Conservation (phyloP, 2,113 vertebrate genomes). For the Machaerirhynchus nigripectus region DNA sequence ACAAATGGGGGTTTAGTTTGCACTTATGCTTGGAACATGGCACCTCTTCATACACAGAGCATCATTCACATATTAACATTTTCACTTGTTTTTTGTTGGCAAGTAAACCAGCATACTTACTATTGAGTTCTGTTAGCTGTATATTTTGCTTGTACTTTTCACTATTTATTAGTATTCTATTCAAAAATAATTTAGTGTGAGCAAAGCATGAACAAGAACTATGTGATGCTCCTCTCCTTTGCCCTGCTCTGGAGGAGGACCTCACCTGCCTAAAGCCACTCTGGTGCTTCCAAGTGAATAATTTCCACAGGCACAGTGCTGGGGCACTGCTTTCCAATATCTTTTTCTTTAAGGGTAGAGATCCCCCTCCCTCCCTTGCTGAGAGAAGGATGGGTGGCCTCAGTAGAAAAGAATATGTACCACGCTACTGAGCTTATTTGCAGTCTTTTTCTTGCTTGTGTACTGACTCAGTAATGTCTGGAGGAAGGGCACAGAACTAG, state of each 20-base stretch:
- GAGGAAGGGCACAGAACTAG: not conserved
- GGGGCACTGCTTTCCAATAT: not conserved
- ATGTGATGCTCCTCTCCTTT: not conserved
- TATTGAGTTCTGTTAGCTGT: not conserved
- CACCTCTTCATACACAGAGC: conserved; percentile 54
- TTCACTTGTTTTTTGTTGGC: conserved; percentile 48
- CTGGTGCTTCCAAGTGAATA: not conserved
- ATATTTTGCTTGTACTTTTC: not conserved
- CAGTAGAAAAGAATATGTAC: not conserved
- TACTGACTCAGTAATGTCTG: conserved; percentile 22
- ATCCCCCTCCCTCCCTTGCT: not conserved
- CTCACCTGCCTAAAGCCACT: not conserved
- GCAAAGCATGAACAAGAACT: not conserved
- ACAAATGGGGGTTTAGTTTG: conserved; percentile 61
- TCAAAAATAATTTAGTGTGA: not conserved
- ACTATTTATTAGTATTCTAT: not conserved
- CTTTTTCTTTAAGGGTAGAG: not conserved
- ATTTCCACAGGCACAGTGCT: not conserved
- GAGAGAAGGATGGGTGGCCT: not conserved
- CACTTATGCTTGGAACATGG: conserved; percentile 45
- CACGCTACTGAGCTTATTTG: not conserved
- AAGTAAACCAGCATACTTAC: conserved; percentile 8
- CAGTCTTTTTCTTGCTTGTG: not conserved
- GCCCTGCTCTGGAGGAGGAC: not conserved
- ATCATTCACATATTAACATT: conserved; percentile 40